Base-by-base conservation (phyloP, 2,113 vertebrate species). In the human region DNA sequence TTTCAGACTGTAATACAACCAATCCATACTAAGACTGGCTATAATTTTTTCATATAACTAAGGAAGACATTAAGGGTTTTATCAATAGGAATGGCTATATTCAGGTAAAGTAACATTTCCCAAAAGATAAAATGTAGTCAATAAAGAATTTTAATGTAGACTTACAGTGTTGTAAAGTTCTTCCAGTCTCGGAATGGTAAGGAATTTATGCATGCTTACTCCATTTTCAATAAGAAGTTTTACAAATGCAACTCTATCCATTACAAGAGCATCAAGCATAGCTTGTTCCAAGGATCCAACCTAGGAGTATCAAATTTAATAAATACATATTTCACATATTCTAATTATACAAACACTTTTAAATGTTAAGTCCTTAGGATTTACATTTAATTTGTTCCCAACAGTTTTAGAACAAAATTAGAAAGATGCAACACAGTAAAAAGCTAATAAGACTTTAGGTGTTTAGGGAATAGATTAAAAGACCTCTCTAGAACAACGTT, bases 131-230 rank as follows among this genome's bases (percentile, higher is more conserved):
- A 90, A 84, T 6, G 68, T 64, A 78, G 16, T 72, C 38, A 93
- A 90, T 40, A 80, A 90, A 96, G 18, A 94, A 95, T 89, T 89
- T 84, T 85, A 78, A 94, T 38, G 59, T 6, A 79, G 8, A 98
- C 99, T 98, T 99, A 99, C 99, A 96, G 99, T 99, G 98, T 99
- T 99, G 98, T 99, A 99, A 93, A 99, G 99, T 98, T 99, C 99
- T 98, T 99, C 99, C 94, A 99, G 98, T 52, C 99, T 99, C 76
- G 98, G 99, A 98, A 99, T 99, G 79, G 99, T 99, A 95, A 99
- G 99, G 87, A 99, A 99, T 90, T 99, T 99, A 98, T 99, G 99
- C 99, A 99, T 99, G 99, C 99, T 99, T 84, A 99, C 99, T 90
- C 99, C 99, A 14, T 99, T 99, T 98, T 99, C 99, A 97, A 99